Percentiles rank a stretch among this genome's conserved stretches.
phyloP scores from a whole-genome alignment of 2,888 invertebrate genomes.

The Polyommatus iphigenia region DNA sequence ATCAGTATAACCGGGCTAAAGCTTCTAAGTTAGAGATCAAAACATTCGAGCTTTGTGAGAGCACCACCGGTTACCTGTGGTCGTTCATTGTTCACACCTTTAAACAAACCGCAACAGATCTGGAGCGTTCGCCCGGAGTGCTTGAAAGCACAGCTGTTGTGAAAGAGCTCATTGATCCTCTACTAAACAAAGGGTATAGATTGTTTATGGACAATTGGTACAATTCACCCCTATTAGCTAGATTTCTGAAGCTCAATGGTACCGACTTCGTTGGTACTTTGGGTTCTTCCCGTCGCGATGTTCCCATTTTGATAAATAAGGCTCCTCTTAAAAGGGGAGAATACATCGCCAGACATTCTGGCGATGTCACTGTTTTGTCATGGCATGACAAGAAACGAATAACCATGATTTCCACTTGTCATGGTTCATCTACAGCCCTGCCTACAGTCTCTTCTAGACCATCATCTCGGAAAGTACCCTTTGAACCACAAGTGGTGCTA shows the following conservation, averaged over 20 bases:
- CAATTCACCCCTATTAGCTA: slow-evolving; percentile 37
- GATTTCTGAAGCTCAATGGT: no score
- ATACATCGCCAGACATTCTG: neutral
- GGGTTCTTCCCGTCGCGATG: no score
- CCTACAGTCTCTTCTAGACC: neutral
- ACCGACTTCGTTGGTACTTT: no score
- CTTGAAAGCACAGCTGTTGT: no score
- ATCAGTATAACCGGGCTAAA: slow-evolving; percentile 38
- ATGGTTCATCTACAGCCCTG: neutral
- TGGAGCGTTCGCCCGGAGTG: no score
- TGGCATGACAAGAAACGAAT: no score
- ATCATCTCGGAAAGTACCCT: neutral
- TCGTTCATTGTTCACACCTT: slow-evolving; percentile 35
- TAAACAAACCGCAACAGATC: neutral
- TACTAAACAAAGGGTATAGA: neutral
- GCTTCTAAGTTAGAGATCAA: slow-evolving; percentile 26
- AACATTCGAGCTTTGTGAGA: slow-evolving; percentile 9
- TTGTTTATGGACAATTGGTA: slow-evolving; percentile 31
- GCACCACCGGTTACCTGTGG: slow-evolving; percentile 18
- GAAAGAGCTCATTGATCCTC: no score
- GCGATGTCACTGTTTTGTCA: neutral
- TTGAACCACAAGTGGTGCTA: no score
- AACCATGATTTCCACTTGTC: slow-evolving; percentile 17
- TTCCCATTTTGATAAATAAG: no score
- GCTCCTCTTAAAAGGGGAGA: slow-evolving; percentile 6